Evolutionary conservation across 2,113 vertebrate genomes (phyloP).

Genomic region (Coptodon rendalli): DNA sequence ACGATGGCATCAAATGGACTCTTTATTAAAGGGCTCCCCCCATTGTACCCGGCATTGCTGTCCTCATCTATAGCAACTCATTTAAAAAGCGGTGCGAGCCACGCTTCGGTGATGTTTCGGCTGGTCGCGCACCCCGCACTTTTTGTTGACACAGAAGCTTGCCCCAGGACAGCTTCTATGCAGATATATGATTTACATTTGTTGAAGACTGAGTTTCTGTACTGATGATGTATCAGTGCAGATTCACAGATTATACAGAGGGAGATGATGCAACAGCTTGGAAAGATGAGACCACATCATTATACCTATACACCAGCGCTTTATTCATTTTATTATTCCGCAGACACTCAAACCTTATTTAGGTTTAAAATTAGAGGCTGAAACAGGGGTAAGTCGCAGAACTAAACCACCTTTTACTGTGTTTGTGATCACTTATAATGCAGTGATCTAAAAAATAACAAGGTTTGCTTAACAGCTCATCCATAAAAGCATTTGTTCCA

Average conservation of each 20-base stretch:
- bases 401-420: background rate
- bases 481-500: background rate
- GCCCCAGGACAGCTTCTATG: background rate
- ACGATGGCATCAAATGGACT: background rate
- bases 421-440: background rate
- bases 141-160: no score
- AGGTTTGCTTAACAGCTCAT: background rate
- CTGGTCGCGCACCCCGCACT: no score
- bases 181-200: no score
- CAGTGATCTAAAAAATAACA: background rate
- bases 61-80: no score
- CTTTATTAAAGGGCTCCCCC: background rate
- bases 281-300: background rate
- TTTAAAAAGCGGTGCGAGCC: no score
- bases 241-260: background rate
- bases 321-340: background rate
- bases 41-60: background rate
- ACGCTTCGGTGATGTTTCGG: no score
- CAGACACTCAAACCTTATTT: background rate
- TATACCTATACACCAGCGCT: background rate
- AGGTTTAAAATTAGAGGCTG: background rate
- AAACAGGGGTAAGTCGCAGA: background rate
- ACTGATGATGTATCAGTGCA: background rate
- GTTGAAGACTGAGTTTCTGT: background rate
- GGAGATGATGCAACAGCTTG: background rate